Base-by-base conservation (phyloP, 1,140 invertebrate species). In the Psilanteris sp. region DNA sequence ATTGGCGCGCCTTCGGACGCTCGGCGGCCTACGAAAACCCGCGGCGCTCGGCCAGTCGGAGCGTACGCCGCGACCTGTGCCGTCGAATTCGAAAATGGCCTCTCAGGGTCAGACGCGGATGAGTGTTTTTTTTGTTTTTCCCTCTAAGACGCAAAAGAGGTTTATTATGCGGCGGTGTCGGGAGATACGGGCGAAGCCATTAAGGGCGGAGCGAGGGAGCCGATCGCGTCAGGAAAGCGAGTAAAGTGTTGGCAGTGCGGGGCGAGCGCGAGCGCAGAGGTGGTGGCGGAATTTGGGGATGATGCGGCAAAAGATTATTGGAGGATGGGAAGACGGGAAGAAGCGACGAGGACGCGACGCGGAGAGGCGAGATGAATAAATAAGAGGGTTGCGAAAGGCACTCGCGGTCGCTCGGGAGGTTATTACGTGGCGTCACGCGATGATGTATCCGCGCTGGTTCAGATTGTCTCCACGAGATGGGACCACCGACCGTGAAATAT, bases 361-460 rank as follows among this genome's bases (percentile, higher is more conserved):
- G 86, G 86, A 88, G 80, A 85, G 84, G 85, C 83, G 84, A 87
- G 84, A 88, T 87, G 86, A 87, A 88, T 87, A 88, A 87, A 88
- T 88, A 88, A 87, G 85, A 86, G 84, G 85, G 81, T 84, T 85
- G 81, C 86, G 85, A 85, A 85, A 86, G 85, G 82, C 81, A 83
- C 64, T 77, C 74, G 75, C 50, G 70, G 70, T 77, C 52, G 70
- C 62, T 36, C 61, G 57, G 66, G 59, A 83, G 79, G 85, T 88
- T 88, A 88, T 88, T 88, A 88, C 84, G 79, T 68, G 73, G 84
- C 86, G 86, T 88, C 86, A 88, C 81, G 83, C 84, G 86, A 88
- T 88, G 86, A 88, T 88, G 85, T 88, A 88, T 88, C 85, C 85
- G 66, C 79, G 77, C 79, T 86, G 85, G 80, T 87, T 87, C 85